Evolutionary conservation across 2,797 vertebrate species (phyloP).

Genomic region (Cynodonichthys magdalenae): DNA sequence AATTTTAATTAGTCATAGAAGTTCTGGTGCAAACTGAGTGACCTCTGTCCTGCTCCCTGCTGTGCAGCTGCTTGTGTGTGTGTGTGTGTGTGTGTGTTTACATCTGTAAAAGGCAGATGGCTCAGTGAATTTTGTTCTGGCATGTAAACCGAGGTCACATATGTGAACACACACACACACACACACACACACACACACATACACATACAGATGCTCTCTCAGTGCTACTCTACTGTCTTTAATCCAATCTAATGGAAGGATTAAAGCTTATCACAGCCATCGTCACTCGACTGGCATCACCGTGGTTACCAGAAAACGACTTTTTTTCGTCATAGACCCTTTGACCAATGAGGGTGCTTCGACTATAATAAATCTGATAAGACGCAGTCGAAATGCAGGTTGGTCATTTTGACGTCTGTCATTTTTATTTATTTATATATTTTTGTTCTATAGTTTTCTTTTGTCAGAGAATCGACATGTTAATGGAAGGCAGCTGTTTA

Average conservation of each 20-base stretch:
- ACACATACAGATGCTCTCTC: conserved; percentile 35
- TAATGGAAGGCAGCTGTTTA: neutral
- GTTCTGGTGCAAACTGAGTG: conserved; percentile 26
- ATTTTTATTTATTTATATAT: too few species aligned
- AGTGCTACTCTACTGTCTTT: conserved; percentile 69
- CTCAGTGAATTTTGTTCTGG: conserved; percentile 36
- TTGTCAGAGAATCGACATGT: conserved; percentile 29
- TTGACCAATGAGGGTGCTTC: conserved; percentile 58
- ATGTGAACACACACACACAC: conserved; percentile 30
- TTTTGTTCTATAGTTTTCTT: conserved; percentile 6
- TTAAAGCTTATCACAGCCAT: conserved; percentile 69
- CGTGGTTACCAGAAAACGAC: conserved; percentile 68
- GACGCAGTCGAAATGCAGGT: conserved; percentile 51
- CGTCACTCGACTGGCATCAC: conserved; percentile 65
- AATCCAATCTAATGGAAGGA: conserved; percentile 83
- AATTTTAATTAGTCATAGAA: conserved; percentile 14
- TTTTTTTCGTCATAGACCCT: conserved; percentile 59
- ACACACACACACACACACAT: conserved; percentile 4
- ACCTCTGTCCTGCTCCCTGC: conserved; percentile 27
- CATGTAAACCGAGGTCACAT: conserved; percentile 54
- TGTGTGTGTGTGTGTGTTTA: conserved; percentile 17
- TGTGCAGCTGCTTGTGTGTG: conserved; percentile 16
- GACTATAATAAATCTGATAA: conserved; percentile 75
- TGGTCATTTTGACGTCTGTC: conserved; percentile 52
- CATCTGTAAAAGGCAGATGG: conserved; percentile 60